Base-by-base conservation (phyloP, 2,888 invertebrate genomes). In the Sesamia inferens region DNA sequence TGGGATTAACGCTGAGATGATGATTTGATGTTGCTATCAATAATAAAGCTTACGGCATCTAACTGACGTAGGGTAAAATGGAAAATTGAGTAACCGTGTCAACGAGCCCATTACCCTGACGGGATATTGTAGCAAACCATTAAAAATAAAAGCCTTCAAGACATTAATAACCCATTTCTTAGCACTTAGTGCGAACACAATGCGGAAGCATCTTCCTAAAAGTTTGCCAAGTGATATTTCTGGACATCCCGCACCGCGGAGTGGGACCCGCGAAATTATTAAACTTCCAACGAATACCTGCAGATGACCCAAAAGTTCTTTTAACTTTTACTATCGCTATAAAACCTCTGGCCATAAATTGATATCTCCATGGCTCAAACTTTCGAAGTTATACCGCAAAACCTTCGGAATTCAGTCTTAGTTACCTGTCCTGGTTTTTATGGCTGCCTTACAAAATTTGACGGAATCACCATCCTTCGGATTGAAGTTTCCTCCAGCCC, bases 291-390 rank as follows among this genome's bases (percentile, higher is more conserved):
- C 75, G 58, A 86, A 88, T 88, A 87, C 78, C 67, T 76, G 54
- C 78, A 80, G 81, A 85, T 87, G 89, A 85, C 89, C 89, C 80
- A 80, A 88, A 90, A 90, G 84, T 90, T 90, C 64, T 87, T 87
- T 89, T 89, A 90, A 90, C 67, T 88, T 87, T 89, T 90, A 90
- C 89, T 89, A 88, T 88, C 73, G 78, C 81, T 74, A 88, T 90
- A 90, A 90, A 90, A 88, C 86, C 85, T 86, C 74, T 62, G 78
- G 71, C 68, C 85, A 89, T 90, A 90, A 89, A 90, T 90, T 90
- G 89, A 90, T 90, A 90, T 90, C 85, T 87, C 84, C 82, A 75
- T 44, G 73, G 71, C 74, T 68, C 48, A 78, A 83, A 86, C 74
- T 84, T 85, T 78, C 64, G 55, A 76, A 79, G 79, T 84, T 71